Percentiles rank a stretch among this genome's conserved stretches.
These are phyloP conservation scores for Pseudolaguvia tuberculata DNA, from an alignment of 2,113 vertebrate species.

Conservation along the genomic window DNA sequence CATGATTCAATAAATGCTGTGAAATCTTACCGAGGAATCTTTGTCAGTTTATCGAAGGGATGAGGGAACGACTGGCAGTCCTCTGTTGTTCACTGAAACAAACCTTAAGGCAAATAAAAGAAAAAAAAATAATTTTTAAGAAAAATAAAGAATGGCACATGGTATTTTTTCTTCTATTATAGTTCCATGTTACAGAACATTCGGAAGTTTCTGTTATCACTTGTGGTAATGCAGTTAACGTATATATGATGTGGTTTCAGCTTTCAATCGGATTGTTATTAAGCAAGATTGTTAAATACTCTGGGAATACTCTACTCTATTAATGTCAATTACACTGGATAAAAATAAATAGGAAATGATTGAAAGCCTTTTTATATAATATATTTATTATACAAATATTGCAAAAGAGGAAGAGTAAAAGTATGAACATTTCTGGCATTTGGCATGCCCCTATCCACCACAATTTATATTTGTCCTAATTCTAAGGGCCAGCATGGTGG, in stretches of 20 bases:
- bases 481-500: too few relatives aligned
- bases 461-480: too few relatives aligned
- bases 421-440: too few relatives aligned
- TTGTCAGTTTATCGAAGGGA: not conserved
- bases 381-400: not conserved
- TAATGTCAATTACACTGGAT: too few relatives aligned
- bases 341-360: not conserved
- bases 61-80: not conserved
- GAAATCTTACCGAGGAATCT: slow-evolving; percentile 22
- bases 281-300: not conserved
- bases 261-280: not conserved
- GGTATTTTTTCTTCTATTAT: not conserved
- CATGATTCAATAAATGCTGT: not conserved
- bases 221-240: not conserved
- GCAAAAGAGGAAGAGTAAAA: not conserved
- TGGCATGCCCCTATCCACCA: too few relatives aligned
- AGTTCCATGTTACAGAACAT: not conserved
- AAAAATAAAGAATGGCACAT: not conserved
- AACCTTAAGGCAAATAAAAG: slow-evolving; percentile 13
- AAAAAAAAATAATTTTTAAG: not conserved
- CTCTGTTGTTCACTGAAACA: slow-evolving; percentile 1
- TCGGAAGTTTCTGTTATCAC: too few relatives aligned
- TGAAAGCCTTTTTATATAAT: not conserved
- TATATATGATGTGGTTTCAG: not conserved
- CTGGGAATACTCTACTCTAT: too few relatives aligned